Evolutionary conservation across 1,140 invertebrate species (phyloP), one percentile per base, ranked within the genome.

Genomic region (Drosophila burlai): DNA sequence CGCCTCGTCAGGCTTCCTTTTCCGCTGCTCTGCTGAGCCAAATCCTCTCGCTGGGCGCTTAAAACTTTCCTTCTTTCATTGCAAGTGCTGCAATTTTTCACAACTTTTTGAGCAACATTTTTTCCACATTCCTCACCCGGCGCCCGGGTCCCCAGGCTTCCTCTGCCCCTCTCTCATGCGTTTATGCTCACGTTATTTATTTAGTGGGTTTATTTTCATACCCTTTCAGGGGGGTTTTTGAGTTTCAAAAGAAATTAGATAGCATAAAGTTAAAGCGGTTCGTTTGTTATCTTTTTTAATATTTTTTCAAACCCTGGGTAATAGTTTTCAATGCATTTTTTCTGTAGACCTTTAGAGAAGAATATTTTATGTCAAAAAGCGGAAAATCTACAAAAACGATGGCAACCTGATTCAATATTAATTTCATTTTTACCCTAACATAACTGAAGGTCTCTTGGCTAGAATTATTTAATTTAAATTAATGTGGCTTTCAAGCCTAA

Each of bases 81-180:
- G 84, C 83, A 86, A 85, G 79, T 86, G 69, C 80, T 86, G 79
- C 75, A 78, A 86, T 86, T 85, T 82, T 82, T 85, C 83, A 85
- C 73, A 71, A 77, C 80, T 85, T 74, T 78, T 46, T 63, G 49
- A 54, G 59, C 38, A 75, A 40, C 73, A 65, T 83, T 71, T 76
- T 80, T 55, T 58, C 46, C 52, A 57, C 54, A 60, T 60, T 72
- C 54, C 67, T 43, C 47, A n/a, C 24, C 16, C 45, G 46, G 38
- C 31, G 29, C 18, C 29, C 10, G 65, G 3, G 65, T 72, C 54
- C 54, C 9, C 16, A 34, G 24, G 24, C 50, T 57, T 4, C 16
- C 13, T 2, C 13, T 34, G 10, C 13, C 13, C 18, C 13, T 18
- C 49, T 4, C 26, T 59, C 46, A 43, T 57, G 78, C 63, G 66